Base-by-base conservation (phyloP, 1,140 invertebrate genomes). In the Cydia fagiglandana region DNA sequence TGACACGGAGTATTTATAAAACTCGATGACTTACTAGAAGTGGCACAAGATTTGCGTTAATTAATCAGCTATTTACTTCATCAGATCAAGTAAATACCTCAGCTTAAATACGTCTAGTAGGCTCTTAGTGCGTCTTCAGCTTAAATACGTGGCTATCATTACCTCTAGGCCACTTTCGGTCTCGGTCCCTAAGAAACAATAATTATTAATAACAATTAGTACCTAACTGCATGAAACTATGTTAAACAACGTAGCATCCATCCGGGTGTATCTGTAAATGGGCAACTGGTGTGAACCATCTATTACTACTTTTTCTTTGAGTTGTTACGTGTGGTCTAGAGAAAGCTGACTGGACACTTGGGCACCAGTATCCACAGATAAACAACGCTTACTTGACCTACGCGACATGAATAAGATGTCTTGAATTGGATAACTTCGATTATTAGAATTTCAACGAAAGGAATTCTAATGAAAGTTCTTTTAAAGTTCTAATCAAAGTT, bases 401-500 rank as follows among this genome's bases (percentile, higher is more conserved):
- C 73, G 41, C 15, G 73, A 73, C 41, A 68, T 70, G 50, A 76
- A 76, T 76, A 50, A 75, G 10, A 56, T 74, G 64, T 74, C 68
- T 41, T 70, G 56, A 50, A 56, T 13, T 64, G 47, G 10, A 64
- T 28, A 61, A 28, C 41, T 45, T 45, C 13, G 12, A 13, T 12
- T 45, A 45, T 45, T 45, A 45, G 12, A 45, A 45, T 45, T 45
- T 2, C 24, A 24, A 24, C 0, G 24, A 24, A 24, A 24, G 24
- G 24, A 24, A 30, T 30, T 30, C 30, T 30, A 30, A 30, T 30
- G 4, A 30, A 30, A 30, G 30, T 30, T 24, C 24, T 24, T 24
- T 24, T 24, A 24, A 24, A 24, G n/a, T 24, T 24, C 24, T 24
- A 24, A 24, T 24, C 1, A 24, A 24, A 24, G 24, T 24, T 24